Percentiles rank a stretch among this genome's conserved stretches.
Conservation (phyloP, 2,797 vertebrate species). For the Catharus ustulatus region DNA sequence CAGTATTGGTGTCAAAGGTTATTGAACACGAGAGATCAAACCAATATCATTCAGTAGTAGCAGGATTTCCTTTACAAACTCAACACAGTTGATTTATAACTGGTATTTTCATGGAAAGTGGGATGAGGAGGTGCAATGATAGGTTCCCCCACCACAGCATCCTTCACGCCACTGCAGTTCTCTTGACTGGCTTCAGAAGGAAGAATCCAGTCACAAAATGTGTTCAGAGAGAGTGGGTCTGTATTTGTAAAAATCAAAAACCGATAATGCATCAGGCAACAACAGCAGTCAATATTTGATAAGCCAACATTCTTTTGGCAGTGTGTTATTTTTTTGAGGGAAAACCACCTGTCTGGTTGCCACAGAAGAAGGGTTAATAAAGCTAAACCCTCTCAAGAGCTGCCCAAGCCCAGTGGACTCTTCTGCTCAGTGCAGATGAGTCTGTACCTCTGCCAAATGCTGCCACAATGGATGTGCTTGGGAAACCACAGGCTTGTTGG, state of each 20-base stretch:
- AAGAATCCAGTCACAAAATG: background rate
- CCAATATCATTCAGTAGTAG: rapidly evolving
- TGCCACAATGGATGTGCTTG: background rate
- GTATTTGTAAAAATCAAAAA: background rate
- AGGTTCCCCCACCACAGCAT: background rate
- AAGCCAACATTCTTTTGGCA: background rate
- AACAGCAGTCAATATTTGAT: background rate
- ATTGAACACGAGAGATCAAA: background rate
- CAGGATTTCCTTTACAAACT: background rate
- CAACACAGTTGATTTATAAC: background rate
- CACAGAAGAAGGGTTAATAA: background rate
- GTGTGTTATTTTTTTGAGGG: background rate
- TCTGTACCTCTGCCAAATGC: background rate
- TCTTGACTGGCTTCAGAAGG: background rate
- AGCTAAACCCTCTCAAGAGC: background rate
- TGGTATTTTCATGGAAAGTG: background rate
- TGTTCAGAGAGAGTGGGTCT: background rate
- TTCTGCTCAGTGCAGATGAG: background rate
- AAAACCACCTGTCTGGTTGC: background rate
- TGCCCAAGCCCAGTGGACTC: background rate
- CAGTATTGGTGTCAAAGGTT: background rate
- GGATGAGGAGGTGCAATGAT: background rate
- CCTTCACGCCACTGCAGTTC: background rate
- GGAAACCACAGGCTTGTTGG: background rate
- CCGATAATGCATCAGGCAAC: background rate